Evolutionary conservation across 2,113 vertebrate genomes (phyloP).

Genomic region (Gadus macrocephalus): DNA sequence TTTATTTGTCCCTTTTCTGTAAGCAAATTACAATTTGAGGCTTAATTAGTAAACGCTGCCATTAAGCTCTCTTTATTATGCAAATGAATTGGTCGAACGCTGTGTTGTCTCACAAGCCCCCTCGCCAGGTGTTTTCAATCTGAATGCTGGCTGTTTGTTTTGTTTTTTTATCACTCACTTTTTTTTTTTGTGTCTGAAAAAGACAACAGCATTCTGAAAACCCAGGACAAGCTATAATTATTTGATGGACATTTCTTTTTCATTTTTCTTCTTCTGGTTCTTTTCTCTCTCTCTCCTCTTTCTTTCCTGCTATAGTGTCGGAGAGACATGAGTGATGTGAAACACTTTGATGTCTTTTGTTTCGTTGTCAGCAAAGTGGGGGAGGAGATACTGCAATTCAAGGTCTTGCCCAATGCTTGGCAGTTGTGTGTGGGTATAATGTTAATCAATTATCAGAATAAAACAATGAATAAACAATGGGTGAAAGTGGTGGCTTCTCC

Average conservation of each 20-base stretch:
- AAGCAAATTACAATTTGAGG: conserved; percentile 48
- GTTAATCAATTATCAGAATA: background rate
- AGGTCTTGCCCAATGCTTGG: no score
- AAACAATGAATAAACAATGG: no score
- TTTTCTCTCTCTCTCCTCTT: conserved; percentile 10
- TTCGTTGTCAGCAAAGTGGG: conserved; percentile 4
- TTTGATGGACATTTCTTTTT: conserved; percentile 39
- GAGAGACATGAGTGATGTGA: conserved; percentile 32
- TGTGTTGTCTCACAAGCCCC: conserved; percentile 43
- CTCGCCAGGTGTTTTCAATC: conserved; percentile 53
- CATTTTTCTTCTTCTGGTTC: background rate
- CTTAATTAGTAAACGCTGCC: conserved; percentile 58
- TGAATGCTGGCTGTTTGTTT: conserved; percentile 22
- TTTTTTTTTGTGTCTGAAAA: conserved; percentile 19
- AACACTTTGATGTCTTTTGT: conserved; percentile 45
- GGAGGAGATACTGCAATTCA: background rate
- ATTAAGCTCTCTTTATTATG: conserved; percentile 57
- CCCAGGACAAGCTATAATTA: conserved; percentile 54
- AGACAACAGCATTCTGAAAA: conserved; percentile 48
- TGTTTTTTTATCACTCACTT: conserved; percentile 6
- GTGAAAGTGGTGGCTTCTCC: no score
- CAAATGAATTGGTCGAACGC: conserved; percentile 47
- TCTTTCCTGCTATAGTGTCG: background rate
- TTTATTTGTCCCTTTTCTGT: conserved; percentile 15
- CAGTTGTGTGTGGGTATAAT: background rate